Evolutionary conservation across 2,888 invertebrate species (phyloP).

Genomic region (Stenurella melanura): DNA sequence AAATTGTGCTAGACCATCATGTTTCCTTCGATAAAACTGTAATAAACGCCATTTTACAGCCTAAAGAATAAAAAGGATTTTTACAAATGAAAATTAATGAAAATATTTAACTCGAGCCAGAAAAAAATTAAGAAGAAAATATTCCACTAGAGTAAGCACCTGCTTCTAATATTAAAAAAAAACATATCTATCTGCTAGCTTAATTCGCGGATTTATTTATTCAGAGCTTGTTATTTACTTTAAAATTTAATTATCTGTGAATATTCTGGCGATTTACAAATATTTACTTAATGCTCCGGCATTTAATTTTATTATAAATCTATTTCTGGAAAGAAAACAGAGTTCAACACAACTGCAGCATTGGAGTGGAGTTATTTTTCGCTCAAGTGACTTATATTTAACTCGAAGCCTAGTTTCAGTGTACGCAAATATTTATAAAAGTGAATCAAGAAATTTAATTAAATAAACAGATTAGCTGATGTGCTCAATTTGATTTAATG

Average conservation of each 20-base stretch:
- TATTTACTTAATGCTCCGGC: neutral
- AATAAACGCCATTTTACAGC: too few relatives aligned
- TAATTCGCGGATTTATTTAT: neutral
- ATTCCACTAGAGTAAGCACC: neutral
- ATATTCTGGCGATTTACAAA: neutral
- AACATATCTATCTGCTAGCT: neutral
- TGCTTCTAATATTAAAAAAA: neutral
- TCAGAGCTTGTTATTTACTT: neutral
- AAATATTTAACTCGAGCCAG: too few relatives aligned
- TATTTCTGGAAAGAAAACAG: slow-evolving; percentile 10
- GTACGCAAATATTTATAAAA: slow-evolving; percentile 38
- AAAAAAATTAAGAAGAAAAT: neutral
- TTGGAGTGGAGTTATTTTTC: slow-evolving; percentile 31
- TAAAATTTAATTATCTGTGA: slow-evolving; percentile 11
- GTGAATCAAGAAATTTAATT: neutral
- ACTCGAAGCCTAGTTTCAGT: slow-evolving; percentile 29
- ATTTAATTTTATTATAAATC: slow-evolving; percentile 15
- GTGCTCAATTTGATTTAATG: neutral
- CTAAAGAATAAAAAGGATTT: too few relatives aligned
- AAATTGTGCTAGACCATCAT: too few relatives aligned
- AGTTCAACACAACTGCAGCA: neutral
- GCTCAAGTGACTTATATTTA: slow-evolving; percentile 35
- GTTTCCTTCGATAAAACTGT: too few relatives aligned
- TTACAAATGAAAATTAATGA: too few relatives aligned
- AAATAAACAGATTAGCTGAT: neutral